Evolutionary conservation across 2,797 vertebrate species (phyloP), one percentile per base, ranked within the genome.

Genomic region (Zenarchopterus dispar): DNA sequence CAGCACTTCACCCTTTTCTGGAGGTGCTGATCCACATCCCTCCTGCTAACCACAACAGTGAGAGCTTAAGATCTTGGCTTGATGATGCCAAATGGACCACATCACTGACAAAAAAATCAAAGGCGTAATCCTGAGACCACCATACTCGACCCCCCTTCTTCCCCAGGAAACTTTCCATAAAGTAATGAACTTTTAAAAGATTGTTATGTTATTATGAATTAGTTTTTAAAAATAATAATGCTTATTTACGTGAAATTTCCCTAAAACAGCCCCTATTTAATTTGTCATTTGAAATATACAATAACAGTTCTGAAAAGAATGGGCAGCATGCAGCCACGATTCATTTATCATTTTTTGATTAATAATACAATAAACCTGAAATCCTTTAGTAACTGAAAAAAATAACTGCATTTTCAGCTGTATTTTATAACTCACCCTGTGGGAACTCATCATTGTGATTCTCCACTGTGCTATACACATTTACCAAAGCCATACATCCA

Each of bases 381-480:
- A 55, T 53, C 21, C 18, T 72, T 65, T 10, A 51, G 16, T 24
- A 49, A 45, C n/a, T 24, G 6, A 28, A 42, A 57, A n/a, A 75
- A 75, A 53, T 39, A 66, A 36, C 16, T 58, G 48, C 33, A 42
- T 49, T 17, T 42, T 56, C 21, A 66, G 28, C 18, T 15, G 31
- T 13, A 53, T 60, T 70, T 49, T 31, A 49, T 36, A 42, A 2
- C 11, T 9, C 19, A 19, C 47, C 45, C 36, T 42, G 10, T 53
- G 17, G 36, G 36, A 16, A 39, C 36, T 39, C 36, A 39, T n/a
- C 22, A 28, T 31, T 69, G 39, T 51, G 16, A 53, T 46, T 53
- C 18, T 45, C 6, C 39, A 67, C 52, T 44, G 7, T 53, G 18
- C 44, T 33, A 31, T 5, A 56, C 31, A 54, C 36, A 72, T 47